Base-by-base conservation (phyloP, 1,140 invertebrate genomes). In the Chionoecetes opilio region DNA sequence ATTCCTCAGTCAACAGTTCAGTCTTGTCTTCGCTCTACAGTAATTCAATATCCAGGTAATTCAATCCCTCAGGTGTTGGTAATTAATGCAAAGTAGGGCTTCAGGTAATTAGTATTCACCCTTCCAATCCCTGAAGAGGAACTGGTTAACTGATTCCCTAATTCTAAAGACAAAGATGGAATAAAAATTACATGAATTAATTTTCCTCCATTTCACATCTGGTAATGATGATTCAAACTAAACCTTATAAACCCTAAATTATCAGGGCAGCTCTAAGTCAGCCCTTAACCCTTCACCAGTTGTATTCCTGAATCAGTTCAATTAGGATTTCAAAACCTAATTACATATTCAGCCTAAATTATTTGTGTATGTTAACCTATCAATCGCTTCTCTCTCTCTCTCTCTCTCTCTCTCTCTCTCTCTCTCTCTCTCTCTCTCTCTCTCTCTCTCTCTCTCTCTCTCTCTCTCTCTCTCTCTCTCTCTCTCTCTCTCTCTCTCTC, bases 31-130 rank as follows among this genome's bases (percentile, higher is more conserved):
- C 11, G 1, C 11, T 26, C 63, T 26, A n/a, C 21, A 75, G 21
- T 75, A 75, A 75, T n/a, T 75, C 63, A 75, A 75, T 75, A 75
- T 5, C 21, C 63, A 26, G 63, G 21, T n/a, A 75, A 26, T 75
- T 75, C n/a, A 75, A 75, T 75, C 63, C 21, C n/a, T n/a, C 63
- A 21, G 11, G 21, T 26, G 5, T 26, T 75, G 21, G n/a, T 75
- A 26, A 75, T n/a, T 26, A 75, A 75, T 26, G n/a, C 63, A 75
- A 17, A 75, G 63, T 8, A 21, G 21, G n/a, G 63, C 21, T n/a
- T 75, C 63, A 75, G 63, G 63, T n/a, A 75, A 75, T 75, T 75
- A n/a, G n/a, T 5, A 75, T 75, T n/a, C 63, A 75, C 63, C 63
- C n/a, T 53, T 53, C 21, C 46, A 9, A 17, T 17, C 46, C 46